These are phyloP conservation scores for Hypocryptadius cinnamomeus DNA, from an alignment of 2,113 vertebrate genomes.

Conservation along the genomic window DNA sequence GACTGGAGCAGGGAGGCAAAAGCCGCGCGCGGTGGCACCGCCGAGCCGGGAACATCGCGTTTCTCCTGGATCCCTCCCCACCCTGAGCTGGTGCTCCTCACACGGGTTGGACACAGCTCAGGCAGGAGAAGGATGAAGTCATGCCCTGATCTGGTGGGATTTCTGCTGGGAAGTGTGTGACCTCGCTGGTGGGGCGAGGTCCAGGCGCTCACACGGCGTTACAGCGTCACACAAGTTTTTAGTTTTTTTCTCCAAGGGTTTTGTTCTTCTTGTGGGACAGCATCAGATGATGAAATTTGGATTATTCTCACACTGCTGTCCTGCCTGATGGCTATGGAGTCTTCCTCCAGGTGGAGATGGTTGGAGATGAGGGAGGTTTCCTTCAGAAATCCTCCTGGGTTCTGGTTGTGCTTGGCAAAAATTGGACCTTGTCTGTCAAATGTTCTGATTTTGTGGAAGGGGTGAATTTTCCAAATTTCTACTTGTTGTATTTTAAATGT, in stretches of 20 bases:
- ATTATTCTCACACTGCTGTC: not conserved
- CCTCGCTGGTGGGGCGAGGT: not conserved
- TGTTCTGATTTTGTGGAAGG: not conserved
- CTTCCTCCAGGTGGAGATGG: not conserved
- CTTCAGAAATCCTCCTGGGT: not conserved
- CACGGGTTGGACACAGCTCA: not conserved
- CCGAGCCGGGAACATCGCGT: not conserved
- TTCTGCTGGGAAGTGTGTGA: not conserved
- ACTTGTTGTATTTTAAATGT: not conserved
- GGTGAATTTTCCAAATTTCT: not conserved
- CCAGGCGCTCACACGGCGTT: not conserved
- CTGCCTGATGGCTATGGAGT: not conserved
- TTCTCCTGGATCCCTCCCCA: not conserved
- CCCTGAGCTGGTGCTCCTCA: fast-evolving
- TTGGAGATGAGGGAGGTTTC: not conserved
- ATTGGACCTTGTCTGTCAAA: not conserved
- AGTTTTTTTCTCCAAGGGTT: not conserved
- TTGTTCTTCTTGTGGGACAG: not conserved
- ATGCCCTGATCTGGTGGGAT: not conserved
- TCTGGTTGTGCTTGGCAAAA: not conserved
- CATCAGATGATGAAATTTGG: not conserved
- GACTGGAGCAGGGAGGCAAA: not conserved
- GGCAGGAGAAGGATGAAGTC: not conserved
- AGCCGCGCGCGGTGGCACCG: not conserved
- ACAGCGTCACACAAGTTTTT: fast-evolving